phyloP scores from a whole-genome alignment of 2,888 invertebrate species.

The Clanis bilineata region DNA sequence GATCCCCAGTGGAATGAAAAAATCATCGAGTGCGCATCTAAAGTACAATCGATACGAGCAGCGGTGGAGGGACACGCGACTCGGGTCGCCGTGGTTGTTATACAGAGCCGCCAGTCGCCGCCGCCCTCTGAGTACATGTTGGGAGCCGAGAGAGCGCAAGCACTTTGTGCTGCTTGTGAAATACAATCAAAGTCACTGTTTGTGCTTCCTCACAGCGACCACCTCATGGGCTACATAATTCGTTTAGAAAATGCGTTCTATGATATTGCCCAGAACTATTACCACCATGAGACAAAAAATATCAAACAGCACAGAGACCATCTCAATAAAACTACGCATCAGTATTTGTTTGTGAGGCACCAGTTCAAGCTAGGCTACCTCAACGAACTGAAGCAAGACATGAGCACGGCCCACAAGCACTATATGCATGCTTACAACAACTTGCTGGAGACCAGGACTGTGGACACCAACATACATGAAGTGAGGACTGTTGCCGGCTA shows the following conservation, averaged over 20 bases:
- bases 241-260: constrained; percentile 96
- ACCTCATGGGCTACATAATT: constrained; percentile 87
- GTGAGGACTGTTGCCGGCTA: constrained; percentile 97
- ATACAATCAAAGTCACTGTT: constrained; percentile 96
- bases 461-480: constrained; percentile 95
- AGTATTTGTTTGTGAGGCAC: constrained; percentile 95
- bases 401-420: constrained; percentile 92
- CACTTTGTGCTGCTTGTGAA: constrained; percentile 95
- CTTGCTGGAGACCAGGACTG: constrained; percentile 92
- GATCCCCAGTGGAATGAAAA: constrained; percentile 97
- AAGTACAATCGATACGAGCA: constrained; percentile 91
- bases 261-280: constrained; percentile 96
- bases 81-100: constrained; percentile 92
- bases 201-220: constrained; percentile 95
- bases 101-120: constrained; percentile 91
- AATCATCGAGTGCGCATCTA: constrained; percentile 95
- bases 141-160: constrained; percentile 94
- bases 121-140: constrained; percentile 91
- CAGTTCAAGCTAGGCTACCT: constrained; percentile 98
- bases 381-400: constrained; percentile 96
- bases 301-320: constrained; percentile 95
- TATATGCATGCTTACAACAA: constrained; percentile 95
- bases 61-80: constrained; percentile 88
- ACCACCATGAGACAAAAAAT: constrained; percentile 92
- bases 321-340: constrained; percentile 94